Percentiles rank a stretch among this genome's conserved stretches.
phyloP scores from a whole-genome alignment of 2,113 vertebrate genomes.

The Serinus canaria region DNA sequence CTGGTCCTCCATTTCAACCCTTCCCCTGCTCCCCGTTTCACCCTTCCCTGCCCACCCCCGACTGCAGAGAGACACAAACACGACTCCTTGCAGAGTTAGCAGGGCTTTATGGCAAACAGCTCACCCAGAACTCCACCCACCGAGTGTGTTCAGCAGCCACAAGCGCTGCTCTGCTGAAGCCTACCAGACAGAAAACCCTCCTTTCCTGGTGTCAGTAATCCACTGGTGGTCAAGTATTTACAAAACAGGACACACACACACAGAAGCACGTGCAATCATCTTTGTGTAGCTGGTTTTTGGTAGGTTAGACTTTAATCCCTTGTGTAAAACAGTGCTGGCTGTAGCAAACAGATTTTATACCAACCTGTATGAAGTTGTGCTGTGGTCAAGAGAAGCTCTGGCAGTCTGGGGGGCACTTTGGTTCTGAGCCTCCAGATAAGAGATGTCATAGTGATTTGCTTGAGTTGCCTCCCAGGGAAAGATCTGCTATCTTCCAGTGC shows the following conservation, averaged over 20 bases:
- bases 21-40: background rate
- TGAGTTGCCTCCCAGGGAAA: background rate
- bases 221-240: background rate
- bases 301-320: background rate
- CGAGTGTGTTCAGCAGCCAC: rapidly evolving
- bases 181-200: background rate
- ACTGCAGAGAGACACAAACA: rapidly evolving
- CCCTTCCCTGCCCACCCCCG: background rate
- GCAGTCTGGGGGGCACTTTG: background rate
- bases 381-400: background rate
- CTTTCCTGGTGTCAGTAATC: background rate
- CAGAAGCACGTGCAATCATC: background rate
- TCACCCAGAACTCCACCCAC: background rate
- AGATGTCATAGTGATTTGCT: background rate
- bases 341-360: background rate
- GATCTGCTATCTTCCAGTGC: background rate
- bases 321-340: rapidly evolving
- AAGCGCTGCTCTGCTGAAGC: background rate
- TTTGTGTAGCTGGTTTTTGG: background rate
- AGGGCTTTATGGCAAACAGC: background rate
- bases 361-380: background rate
- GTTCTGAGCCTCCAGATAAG: background rate
- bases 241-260: background rate
- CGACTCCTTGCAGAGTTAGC: background rate
- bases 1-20: slow-evolving; percentile 12